Evolutionary conservation across 2,888 invertebrate species (phyloP), one percentile per base, ranked within the genome.

Genomic region (Eilema caniola): DNA sequence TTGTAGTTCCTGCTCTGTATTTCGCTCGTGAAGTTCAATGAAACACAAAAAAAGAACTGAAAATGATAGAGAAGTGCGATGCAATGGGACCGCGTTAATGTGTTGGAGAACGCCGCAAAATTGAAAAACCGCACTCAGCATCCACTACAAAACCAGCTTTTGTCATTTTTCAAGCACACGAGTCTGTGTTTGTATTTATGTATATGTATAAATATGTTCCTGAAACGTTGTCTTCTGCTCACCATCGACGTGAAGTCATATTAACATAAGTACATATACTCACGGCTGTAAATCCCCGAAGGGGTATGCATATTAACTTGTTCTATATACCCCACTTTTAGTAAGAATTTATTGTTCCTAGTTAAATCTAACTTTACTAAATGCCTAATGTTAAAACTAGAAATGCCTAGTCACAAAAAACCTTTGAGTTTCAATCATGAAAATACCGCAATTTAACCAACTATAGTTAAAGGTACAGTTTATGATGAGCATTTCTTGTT

Each of bases 61-160:
- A 79, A 83, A 85, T 76, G 77, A 71, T 66, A 76, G 65, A 74
- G 68, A 76, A 83, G 78, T 74, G 72, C 53, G 79, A 76, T 72
- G 81, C 84, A 77, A 83, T 78, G 80, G 75, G 71, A 73, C 71
- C 77, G 67, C 81, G 79, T 82, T 86, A 86, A 88, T 86, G 86
- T 86, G 85, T 83, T 72, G 81, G 78, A 78, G 81, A 80, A 76
- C 79, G 77, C 67, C 63, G 75, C 73, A 62, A 71, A 75, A 84
- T 76, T 79, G 76, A 75, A 78, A 78, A 80, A 84, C 83, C 70
- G 28, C 70, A 62, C 69, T 70, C 75, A 76, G 67, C 67, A 71
- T 57, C 14, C n/a, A 60, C 65, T 56, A n/a, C 37, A 11, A 53
- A n/a, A 63, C 41, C 24, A 53, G 47, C 20, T 67, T 69, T 66